Evolutionary conservation across 2,797 vertebrate species (phyloP).

Genomic region (Sebastes hopkinsi): DNA sequence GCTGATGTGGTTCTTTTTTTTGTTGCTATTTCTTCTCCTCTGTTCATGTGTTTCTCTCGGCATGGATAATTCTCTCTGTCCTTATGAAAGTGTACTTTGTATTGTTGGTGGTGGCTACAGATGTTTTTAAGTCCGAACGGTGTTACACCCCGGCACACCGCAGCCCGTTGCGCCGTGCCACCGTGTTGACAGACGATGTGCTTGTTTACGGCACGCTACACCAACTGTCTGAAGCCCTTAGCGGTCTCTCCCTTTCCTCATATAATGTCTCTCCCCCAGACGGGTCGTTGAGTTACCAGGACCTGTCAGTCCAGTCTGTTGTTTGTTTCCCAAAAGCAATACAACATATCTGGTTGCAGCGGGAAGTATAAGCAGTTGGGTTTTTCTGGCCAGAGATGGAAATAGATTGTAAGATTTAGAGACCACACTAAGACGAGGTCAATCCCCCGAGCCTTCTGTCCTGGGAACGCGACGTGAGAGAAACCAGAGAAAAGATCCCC

Average conservation of each 20-base stretch:
- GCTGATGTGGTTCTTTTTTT: conserved; percentile 9
- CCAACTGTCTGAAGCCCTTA: conserved; percentile 57
- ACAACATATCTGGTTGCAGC: conserved; percentile 70
- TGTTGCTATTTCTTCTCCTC: not conserved
- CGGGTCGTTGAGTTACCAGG: conserved; percentile 46
- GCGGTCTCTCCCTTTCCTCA: conserved; percentile 29
- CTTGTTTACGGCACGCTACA: conserved; percentile 72
- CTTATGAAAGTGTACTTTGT: conserved; percentile 27
- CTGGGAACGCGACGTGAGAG: conserved; percentile 31
- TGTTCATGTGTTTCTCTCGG: conserved; percentile 6
- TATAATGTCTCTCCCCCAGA: conserved; percentile 21
- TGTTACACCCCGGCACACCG: conserved; percentile 36
- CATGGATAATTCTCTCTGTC: conserved; percentile 20
- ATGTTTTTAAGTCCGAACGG: conserved; percentile 53
- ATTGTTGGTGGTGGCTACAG: conserved; percentile 46
- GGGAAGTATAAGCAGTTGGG: conserved; percentile 62
- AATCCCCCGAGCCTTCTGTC: conserved; percentile 20
- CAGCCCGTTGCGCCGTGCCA: conserved; percentile 42
- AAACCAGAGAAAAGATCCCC: conserved; percentile 27
- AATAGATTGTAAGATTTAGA: conserved; percentile 59
- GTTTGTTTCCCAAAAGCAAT: conserved; percentile 69
- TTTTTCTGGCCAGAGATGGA: conserved; percentile 56
- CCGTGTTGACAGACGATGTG: conserved; percentile 65
- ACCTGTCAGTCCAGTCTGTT: conserved; percentile 49
- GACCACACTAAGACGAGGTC: conserved; percentile 46